Evolutionary conservation across 53 echinoderm and acorn worm species (phyloP), one percentile per base, ranked within the genome.

Genomic region (Crossaster papposus): DNA sequence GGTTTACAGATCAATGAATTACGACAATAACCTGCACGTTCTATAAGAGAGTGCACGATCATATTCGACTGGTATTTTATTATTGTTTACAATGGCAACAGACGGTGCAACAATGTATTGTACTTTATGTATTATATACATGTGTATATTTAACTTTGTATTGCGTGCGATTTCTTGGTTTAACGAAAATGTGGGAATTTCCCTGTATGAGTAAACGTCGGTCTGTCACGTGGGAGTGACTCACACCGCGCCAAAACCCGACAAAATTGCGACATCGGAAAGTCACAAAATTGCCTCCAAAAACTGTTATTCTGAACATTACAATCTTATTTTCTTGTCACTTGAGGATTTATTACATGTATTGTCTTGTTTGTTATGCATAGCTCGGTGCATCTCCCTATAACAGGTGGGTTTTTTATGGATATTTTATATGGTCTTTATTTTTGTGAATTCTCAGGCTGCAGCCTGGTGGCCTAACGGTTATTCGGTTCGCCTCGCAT

Each of bases 391-490:
- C 44, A 31, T 33, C 12, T 74, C 5, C 15, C 36, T 79, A n/a
- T 79, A 6, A 23, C n/a, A 15, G 18, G 24, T 51, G 4, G 8
- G n/a, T n/a, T 79, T 79, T 79, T 33, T 34, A 8, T 85, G 54
- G 30, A 72, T 71, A 73, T 26, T 73, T 22, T 85, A 72, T 32
- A 85, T 72, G 30, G 44, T 18, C 1, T 52, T 4, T 30, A 22
- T 52, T 85, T 51, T 26, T 14, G 29, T 51, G 14, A 2, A 1
- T 8, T 10, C n/a, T 10, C 32, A 24, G 86, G 86, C 77, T 86
- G 86, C 62, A 63, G 86, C 86, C 77, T 75, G 86, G 63, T 86
- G 72, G 76, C 76, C 86, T 86, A 86, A 51, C 63, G 75, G 86
- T 4, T 58, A 63, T 75, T 86, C 72, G 75, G 3, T 55, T 86